Conservation (phyloP, 2,888 invertebrate genomes). For the Dicranocentrus wangi region DNA sequence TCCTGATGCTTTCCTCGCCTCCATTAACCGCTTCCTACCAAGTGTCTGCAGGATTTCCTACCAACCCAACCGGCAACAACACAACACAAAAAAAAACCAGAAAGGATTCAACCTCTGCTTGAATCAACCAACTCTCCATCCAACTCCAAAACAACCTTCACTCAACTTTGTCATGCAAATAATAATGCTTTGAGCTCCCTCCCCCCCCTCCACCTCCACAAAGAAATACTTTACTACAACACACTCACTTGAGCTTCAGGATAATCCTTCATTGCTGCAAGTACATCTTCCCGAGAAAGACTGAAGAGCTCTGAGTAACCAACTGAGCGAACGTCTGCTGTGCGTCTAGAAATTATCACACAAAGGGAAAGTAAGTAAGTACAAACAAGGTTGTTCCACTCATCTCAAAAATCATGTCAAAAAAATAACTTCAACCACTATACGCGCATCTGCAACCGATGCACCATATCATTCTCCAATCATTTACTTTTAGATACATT, state of each 20-base stretch:
- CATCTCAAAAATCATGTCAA: neutral
- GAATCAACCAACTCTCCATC: too few relatives aligned
- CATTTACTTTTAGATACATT: neutral
- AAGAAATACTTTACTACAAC: neutral
- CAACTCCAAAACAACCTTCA: too few relatives aligned
- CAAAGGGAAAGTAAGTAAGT: too few relatives aligned
- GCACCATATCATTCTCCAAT: neutral
- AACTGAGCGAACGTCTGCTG: slow-evolving; percentile 95
- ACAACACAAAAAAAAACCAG: too few relatives aligned
- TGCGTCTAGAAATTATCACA: slow-evolving; percentile 86
- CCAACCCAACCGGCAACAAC: slow-evolving; percentile 15
- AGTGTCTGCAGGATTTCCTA: slow-evolving; percentile 89
- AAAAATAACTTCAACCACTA: too few relatives aligned
- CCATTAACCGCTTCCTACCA: slow-evolving; percentile 89
- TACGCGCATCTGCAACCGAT: too few relatives aligned
- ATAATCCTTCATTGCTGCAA: slow-evolving; percentile 96
- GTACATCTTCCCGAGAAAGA: slow-evolving; percentile 92
- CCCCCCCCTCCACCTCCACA: too few relatives aligned
- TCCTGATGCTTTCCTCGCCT: slow-evolving; percentile 78
- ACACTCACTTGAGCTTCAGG: slow-evolving; percentile 87
- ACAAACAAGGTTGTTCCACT: too few relatives aligned
- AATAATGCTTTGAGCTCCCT: too few relatives aligned
- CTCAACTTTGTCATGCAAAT: too few relatives aligned
- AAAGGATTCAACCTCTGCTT: too few relatives aligned
- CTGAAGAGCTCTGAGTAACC: slow-evolving; percentile 97